Conservation (phyloP, 1,140 invertebrate species). For the Aphelinus certus region DNA sequence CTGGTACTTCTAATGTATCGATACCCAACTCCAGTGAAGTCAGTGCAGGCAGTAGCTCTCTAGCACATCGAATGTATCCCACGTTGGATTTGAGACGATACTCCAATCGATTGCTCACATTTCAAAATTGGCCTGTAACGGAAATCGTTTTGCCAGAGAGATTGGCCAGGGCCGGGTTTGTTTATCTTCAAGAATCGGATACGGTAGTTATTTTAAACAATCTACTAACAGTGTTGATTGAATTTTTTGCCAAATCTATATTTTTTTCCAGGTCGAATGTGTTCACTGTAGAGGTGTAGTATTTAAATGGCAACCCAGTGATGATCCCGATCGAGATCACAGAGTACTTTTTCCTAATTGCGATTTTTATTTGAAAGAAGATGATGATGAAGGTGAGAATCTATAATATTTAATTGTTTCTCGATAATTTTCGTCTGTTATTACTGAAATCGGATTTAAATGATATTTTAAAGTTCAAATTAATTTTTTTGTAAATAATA, state of each 20-base stretch:
- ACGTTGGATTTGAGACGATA: slow-evolving; percentile 8
- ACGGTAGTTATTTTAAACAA: slow-evolving; percentile 52
- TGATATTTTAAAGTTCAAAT: slow-evolving; percentile 8
- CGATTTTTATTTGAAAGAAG: slow-evolving; percentile 65
- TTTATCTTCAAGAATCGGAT: slow-evolving; percentile 72
- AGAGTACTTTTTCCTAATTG: slow-evolving; percentile 76
- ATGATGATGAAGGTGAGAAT: slow-evolving; percentile 53
- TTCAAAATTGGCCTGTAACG: slow-evolving; percentile 71
- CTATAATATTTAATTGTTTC: too few species aligned
- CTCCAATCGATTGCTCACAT: slow-evolving; percentile 68
- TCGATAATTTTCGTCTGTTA: too few species aligned
- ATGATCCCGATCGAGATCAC: slow-evolving; percentile 82
- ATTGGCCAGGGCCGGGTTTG: slow-evolving; percentile 86
- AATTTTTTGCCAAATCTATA: slow-evolving; percentile 13
- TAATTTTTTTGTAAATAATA: slow-evolving; percentile 17
- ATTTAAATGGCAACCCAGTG: slow-evolving; percentile 76
- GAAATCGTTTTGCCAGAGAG: slow-evolving; percentile 72
- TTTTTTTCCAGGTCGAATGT: slow-evolving; percentile 76
- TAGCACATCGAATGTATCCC: too few species aligned
- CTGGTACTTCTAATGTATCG: slow-evolving; percentile 1
- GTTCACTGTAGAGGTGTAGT: slow-evolving; percentile 82
- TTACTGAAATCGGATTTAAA: too few species aligned
- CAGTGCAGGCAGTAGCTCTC: neutral
- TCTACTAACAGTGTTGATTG: slow-evolving; percentile 10
- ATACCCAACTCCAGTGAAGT: neutral